Conservation (phyloP, 2,797 vertebrate species). For the Pampus argenteus region DNA sequence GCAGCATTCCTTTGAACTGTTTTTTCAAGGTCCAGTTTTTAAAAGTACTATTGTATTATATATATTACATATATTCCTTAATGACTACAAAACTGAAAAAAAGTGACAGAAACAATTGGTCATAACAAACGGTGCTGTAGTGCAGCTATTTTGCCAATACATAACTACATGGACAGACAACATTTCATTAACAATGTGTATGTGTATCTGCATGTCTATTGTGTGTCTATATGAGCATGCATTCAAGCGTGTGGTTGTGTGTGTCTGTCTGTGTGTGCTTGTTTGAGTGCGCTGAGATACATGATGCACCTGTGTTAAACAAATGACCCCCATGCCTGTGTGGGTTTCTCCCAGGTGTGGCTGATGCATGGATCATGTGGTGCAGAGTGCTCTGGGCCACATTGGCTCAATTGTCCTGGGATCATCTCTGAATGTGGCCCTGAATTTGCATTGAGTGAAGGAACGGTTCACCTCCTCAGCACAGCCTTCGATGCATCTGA, state of each 20-base stretch:
- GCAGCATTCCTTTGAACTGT: background rate
- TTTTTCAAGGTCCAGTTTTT: background rate
- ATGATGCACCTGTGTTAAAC: constrained; percentile 80
- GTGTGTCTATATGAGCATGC: constrained; percentile 27
- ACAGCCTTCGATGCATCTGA: constrained; percentile 65
- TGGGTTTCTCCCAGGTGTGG: constrained; percentile 81
- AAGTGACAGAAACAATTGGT: constrained; percentile 20
- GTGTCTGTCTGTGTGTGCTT: constrained; percentile 15
- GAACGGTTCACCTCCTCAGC: constrained; percentile 79
- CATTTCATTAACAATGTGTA: constrained; percentile 57
- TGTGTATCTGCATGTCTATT: constrained; percentile 31
- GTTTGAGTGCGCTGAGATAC: constrained; percentile 46
- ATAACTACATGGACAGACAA: constrained; percentile 10
- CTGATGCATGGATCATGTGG: constrained; percentile 83
- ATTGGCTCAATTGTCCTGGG: constrained; percentile 79
- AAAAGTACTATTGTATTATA: background rate
- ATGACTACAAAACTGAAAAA: background rate
- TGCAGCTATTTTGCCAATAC: constrained; percentile 19
- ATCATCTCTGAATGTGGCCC: constrained; percentile 83
- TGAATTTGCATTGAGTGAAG: constrained; percentile 82
- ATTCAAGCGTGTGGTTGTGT: constrained; percentile 33
- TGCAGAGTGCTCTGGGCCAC: constrained; percentile 77
- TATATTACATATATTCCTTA: background rate
- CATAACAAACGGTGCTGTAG: constrained; percentile 9
- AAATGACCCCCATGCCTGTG: constrained; percentile 78